These are phyloP conservation scores for Antrozous pallidus DNA, from an alignment of 2,797 vertebrate genomes.

Conservation along the genomic window DNA sequence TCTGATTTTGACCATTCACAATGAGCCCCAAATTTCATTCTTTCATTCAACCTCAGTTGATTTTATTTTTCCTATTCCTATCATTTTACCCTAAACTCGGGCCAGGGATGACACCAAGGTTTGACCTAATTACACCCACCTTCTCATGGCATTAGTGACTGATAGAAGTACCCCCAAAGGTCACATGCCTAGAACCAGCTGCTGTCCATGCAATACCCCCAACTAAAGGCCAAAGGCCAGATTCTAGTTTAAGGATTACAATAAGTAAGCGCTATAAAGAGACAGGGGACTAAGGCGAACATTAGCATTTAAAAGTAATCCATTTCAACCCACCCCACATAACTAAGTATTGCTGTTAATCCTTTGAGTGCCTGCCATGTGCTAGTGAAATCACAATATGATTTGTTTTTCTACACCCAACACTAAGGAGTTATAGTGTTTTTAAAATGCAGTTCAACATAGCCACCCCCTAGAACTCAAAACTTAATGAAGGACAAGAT, in stretches of 20 bases:
- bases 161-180: neutral
- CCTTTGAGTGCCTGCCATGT: neutral
- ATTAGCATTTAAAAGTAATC: neutral
- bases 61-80: neutral
- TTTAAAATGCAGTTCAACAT: neutral
- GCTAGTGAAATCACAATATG: neutral
- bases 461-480: neutral
- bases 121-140: neutral
- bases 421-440: neutral
- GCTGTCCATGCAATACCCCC: neutral
- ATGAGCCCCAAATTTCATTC: fast-evolving
- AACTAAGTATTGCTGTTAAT: neutral
- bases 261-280: neutral
- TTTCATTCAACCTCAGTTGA: fast-evolving
- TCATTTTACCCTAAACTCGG: neutral
- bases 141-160: neutral
- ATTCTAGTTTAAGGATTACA: neutral
- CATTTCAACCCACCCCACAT: fast-evolving
- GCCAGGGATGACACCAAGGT: neutral
- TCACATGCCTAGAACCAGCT: fast-evolving
- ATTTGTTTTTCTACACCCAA: too few relatives aligned
- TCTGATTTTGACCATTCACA: neutral
- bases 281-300: neutral
- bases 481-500: neutral
- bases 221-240: neutral